Conservation (phyloP, 2,113 vertebrate species). For the Tricholaema leucomelas region DNA sequence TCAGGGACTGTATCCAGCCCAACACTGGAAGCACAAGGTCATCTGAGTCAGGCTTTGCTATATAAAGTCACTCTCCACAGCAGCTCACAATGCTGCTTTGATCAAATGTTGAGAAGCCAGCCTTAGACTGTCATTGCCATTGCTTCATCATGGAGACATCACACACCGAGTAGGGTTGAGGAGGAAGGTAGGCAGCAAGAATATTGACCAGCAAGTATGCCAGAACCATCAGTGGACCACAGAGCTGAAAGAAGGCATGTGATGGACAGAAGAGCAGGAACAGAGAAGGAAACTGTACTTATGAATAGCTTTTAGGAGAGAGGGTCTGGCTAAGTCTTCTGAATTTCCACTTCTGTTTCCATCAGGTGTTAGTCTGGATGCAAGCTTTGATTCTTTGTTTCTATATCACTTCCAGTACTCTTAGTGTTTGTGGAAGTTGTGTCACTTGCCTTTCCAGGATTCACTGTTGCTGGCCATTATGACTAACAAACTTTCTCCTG, state of each 20-base stretch:
- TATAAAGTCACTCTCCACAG: not conserved
- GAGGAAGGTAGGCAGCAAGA: not conserved
- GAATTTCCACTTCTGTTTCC: not conserved
- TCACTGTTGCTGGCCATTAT: not conserved
- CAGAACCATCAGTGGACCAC: not conserved
- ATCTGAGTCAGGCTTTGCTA: not conserved
- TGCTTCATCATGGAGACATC: not conserved
- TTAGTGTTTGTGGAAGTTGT: not conserved
- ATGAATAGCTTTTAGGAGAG: not conserved
- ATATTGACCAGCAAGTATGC: not conserved
- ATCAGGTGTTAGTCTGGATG: not conserved
- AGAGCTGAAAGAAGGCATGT: not conserved
- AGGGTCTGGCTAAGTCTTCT: too few relatives aligned
- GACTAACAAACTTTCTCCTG: not conserved
- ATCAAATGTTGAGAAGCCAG: not conserved
- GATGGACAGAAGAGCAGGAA: not conserved
- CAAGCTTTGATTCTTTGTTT: not conserved
- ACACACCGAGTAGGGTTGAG: rapidly evolving
- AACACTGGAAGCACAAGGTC: not conserved
- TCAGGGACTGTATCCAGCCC: not conserved
- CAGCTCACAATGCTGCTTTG: not conserved
- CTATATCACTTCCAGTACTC: not conserved
- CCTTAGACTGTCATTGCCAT: not conserved
- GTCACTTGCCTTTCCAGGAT: not conserved
- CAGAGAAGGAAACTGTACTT: not conserved